Percentiles rank a stretch among this genome's conserved stretches.
phyloP scores from a whole-genome alignment of 2,113 vertebrate species.

The Lanius ludovicianus region DNA sequence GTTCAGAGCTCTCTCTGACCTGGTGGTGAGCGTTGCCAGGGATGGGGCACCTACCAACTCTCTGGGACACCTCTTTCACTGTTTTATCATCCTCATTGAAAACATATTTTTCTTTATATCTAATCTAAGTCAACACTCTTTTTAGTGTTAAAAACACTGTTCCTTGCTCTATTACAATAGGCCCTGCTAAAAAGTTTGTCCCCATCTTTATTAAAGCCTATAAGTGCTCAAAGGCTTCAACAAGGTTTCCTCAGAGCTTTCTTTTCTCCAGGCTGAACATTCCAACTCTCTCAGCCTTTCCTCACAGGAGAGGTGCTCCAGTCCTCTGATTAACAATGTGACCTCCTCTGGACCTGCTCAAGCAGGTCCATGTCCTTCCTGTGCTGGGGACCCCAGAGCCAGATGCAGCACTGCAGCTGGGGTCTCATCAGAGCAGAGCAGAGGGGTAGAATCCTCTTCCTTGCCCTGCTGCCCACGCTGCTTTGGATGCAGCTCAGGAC shows the following conservation, averaged over 20 bases:
- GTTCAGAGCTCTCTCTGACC: background rate
- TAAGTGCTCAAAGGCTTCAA: background rate
- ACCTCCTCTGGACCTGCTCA: background rate
- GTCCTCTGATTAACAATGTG: background rate
- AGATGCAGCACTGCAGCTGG: background rate
- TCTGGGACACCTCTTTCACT: background rate
- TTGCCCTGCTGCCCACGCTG: fast-evolving
- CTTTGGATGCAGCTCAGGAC: background rate
- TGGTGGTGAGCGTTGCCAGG: fast-evolving
- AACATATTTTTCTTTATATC: background rate
- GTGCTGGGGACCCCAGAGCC: background rate
- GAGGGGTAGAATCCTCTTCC: background rate
- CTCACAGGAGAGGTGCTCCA: background rate
- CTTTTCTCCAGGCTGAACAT: background rate
- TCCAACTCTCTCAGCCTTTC: background rate
- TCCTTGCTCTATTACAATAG: background rate
- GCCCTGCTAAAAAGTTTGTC: background rate
- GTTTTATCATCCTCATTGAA: background rate
- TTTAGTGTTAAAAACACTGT: background rate
- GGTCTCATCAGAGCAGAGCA: background rate
- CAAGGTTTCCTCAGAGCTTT: background rate
- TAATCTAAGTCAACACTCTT: background rate
- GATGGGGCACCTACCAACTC: background rate
- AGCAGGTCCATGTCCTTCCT: background rate
- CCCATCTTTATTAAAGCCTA: background rate